Evolutionary conservation across 2,888 invertebrate genomes (phyloP).

Genomic region (Pheosia tremula): DNA sequence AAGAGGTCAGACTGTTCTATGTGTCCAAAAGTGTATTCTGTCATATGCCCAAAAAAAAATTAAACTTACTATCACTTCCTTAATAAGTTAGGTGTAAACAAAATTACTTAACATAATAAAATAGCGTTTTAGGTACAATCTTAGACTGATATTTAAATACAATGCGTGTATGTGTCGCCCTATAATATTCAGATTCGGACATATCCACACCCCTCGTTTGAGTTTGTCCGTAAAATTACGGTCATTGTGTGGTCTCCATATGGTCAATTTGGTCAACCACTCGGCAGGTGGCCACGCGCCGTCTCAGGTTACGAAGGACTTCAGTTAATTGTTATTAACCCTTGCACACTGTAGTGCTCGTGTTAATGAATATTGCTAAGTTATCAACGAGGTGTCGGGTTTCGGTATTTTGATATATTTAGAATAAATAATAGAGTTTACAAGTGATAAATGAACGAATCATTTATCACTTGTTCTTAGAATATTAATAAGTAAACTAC

Average conservation of each 20-base stretch:
- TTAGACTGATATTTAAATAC: too few species aligned
- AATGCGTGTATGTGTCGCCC: neutral
- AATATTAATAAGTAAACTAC: too few species aligned
- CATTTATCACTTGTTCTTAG: too few species aligned
- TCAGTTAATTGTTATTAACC: slow-evolving; percentile 77
- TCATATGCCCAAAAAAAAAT: too few species aligned
- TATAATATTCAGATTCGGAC: slow-evolving; percentile 17
- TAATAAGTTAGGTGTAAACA: too few species aligned
- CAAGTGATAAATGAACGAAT: too few species aligned
- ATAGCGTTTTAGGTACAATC: neutral
- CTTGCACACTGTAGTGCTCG: slow-evolving; percentile 28
- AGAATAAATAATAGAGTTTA: too few species aligned
- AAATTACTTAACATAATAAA: too few species aligned
- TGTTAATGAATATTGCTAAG: slow-evolving; percentile 19
- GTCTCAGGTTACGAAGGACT: slow-evolving; percentile 65
- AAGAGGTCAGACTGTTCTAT: too few species aligned
- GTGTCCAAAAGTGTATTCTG: too few species aligned
- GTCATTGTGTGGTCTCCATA: slow-evolving; percentile 53
- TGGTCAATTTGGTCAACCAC: slow-evolving; percentile 58
- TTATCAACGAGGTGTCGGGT: slow-evolving; percentile 60
- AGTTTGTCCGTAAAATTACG: slow-evolving; percentile 42
- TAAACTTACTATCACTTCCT: too few species aligned
- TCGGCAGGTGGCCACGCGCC: slow-evolving; percentile 66
- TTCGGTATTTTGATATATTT: slow-evolving; percentile 31
- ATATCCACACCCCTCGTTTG: slow-evolving; percentile 30